Base-by-base conservation (phyloP, 2,888 invertebrate genomes). In the Magallana nippona region DNA sequence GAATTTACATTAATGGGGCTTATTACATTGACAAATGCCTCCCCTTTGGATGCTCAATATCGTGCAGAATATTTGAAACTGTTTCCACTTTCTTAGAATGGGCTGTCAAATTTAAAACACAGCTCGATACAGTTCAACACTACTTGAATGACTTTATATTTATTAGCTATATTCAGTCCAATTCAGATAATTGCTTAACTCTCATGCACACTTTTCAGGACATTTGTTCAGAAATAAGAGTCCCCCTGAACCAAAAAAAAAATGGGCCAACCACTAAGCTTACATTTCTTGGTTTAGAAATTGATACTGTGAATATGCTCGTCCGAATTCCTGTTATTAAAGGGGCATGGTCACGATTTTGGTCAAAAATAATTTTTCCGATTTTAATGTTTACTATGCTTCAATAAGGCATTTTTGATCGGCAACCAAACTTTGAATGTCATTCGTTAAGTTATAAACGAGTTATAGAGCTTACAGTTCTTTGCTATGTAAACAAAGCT, bases 241-340 rank as follows among this genome's bases (percentile, higher is more conserved):
- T 82, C 57, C 82, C 82, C 22, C 11, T 82, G 8, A 77, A 55
- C 15, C 44, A 17, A 11, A 71, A 82, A 17, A 82, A 77, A 77
- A 17, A 11, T 11, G 83, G 77, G 11, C 82, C 82, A 2, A 58
- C 58, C 17, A 62, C 82, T 11, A 44, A 22, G 5, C 55, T 82
- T n/a, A 27, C n/a, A 58, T 83, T 56, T 60, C 32, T 83, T 11
- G 83, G 79, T 60, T 79, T 57, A 15, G 62, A 81, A 32, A 81
- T 81, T 15, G 44, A 60, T 44, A 80, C 81, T 3, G 19, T 63
- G 27, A 55, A 81, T 62, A 81, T 81, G 81, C 62, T 19, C 8
- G 19, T 62, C 27, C 19, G 2, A 19, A 10, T 19, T 62, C 19
- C 11, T 11, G 13, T 57, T 11, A 57, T 1, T 15, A 57, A n/a